Evolutionary conservation across 2,113 vertebrate genomes (phyloP), one percentile per base, ranked within the genome.

Genomic region (Jacana jacana): DNA sequence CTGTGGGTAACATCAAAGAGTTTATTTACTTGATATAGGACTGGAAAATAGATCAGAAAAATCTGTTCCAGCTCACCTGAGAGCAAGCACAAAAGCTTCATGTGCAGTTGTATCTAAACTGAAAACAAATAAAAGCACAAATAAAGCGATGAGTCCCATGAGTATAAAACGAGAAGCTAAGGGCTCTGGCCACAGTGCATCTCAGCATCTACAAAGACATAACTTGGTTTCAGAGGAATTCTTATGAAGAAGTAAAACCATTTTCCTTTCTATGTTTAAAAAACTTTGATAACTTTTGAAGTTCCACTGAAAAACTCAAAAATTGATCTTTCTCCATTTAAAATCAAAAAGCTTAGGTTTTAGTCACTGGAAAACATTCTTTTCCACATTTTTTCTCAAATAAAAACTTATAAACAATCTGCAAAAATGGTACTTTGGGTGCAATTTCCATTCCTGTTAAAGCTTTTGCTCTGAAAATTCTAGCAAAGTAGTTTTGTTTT

Each of bases 1-100:
- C 91, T 88, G 71, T 58, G 80, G 80, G 54, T 24, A 33, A 86
- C 90, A 86, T 91, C 88, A 83, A 82, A 93, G 84, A 70, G 28
- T 63, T 95, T 88, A 77, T 93, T 93, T 95, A 88, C 75, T 70
- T 80, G 37, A 66, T 46, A 22, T 17, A 35, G 68, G 37, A 58
- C 82, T 70, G 72, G 49, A 91, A 95, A 93, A 93, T 30, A 86
- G 79, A 95, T 28, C 58, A 94, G 88, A 88, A 93, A 93, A 91
- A n/a, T 30, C 63, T 69, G 69, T 83, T 83, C 71, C 86, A 73
- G 54, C 79, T 93, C 40, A 20, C 93, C 63, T 49, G 68, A 88
- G 68, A 90, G 65, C 7, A 11, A 77, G 54, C 75, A 90, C 60
- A 90, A 90, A 95, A 91, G 57, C 70, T 73, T 78, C 52, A 11